Percentiles rank a stretch among this genome's conserved stretches.
Conservation (phyloP, 2,113 vertebrate genomes). For the Ammodytes dubius region DNA sequence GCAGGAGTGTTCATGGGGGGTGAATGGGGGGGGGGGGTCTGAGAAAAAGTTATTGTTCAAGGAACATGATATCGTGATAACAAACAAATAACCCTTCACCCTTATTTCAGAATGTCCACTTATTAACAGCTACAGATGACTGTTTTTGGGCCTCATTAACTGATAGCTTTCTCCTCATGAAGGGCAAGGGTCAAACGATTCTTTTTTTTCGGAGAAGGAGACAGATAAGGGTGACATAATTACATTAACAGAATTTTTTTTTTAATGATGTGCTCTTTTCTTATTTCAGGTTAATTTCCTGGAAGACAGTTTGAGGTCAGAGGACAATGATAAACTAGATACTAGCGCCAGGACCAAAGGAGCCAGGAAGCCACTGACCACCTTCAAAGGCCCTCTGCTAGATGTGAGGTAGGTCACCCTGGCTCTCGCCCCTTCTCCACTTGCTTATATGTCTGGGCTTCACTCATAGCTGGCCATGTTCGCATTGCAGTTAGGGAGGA, state of each 20-base stretch:
- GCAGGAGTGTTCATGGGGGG: neutral
- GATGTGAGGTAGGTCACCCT: constrained; percentile 90
- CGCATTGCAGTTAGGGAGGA: neutral
- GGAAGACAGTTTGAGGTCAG: constrained; percentile 88
- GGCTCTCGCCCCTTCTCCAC: neutral
- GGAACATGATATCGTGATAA: constrained; percentile 17
- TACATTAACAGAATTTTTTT: neutral
- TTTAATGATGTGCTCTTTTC: constrained; percentile 67
- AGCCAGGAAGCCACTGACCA: constrained; percentile 89
- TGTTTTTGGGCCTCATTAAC: constrained; percentile 24
- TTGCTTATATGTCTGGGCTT: neutral
- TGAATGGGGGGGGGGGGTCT: neutral
- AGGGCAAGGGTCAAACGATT: constrained; percentile 36
- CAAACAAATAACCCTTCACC: neutral
- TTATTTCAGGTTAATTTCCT: constrained; percentile 88
- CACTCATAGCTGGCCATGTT: neutral
- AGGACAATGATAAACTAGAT: constrained; percentile 90
- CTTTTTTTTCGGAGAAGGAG: constrained; percentile 26
- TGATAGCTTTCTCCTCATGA: constrained; percentile 25
- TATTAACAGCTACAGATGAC: constrained; percentile 21
- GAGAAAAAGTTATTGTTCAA: neutral
- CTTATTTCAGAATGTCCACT: constrained; percentile 12
- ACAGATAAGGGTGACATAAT: constrained; percentile 32
- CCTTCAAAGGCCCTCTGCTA: constrained; percentile 93
- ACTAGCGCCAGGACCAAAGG: constrained; percentile 85